phyloP scores from a whole-genome alignment of 2,888 invertebrate genomes.

The Ypsolopha scabrella region DNA sequence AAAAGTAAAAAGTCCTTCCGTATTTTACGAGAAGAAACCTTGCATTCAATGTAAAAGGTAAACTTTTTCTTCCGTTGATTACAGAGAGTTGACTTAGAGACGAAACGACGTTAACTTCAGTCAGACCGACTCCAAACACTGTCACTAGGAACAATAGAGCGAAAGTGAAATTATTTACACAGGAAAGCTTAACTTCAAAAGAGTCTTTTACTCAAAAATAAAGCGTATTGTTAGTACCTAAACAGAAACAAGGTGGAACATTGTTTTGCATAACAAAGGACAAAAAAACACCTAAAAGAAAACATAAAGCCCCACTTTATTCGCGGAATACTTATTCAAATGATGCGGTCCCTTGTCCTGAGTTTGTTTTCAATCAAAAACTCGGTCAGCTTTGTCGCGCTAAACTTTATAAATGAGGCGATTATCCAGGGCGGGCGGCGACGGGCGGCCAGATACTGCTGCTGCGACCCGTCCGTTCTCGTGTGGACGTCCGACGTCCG shows the following conservation, averaged over 20 bases:
- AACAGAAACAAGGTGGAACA: slow-evolving; percentile 62
- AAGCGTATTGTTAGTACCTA: slow-evolving; percentile 68
- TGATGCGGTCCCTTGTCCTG: slow-evolving; percentile 67
- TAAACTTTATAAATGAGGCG: slow-evolving; percentile 71
- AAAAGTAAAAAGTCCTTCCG: too few species aligned
- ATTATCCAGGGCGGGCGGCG: slow-evolving; percentile 54
- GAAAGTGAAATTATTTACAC: slow-evolving; percentile 70
- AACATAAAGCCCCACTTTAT: slow-evolving; percentile 71
- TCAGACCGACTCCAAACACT: slow-evolving; percentile 51
- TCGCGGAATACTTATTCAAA: slow-evolving; percentile 71
- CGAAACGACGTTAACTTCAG: slow-evolving; percentile 14
- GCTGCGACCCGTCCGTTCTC: neutral
- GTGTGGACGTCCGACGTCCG: slow-evolving; percentile 4
- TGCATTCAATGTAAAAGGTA: too few species aligned
- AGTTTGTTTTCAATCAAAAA: slow-evolving; percentile 72
- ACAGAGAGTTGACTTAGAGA: too few species aligned
- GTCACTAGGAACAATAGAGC: slow-evolving; percentile 62
- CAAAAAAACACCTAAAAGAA: slow-evolving; percentile 68
- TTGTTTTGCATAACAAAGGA: slow-evolving; percentile 70
- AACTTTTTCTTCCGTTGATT: too few species aligned
- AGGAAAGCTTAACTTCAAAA: slow-evolving; percentile 69
- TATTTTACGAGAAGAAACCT: too few species aligned
- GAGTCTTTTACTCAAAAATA: slow-evolving; percentile 70
- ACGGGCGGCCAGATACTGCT: slow-evolving; percentile 22
- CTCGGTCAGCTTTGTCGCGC: slow-evolving; percentile 66